Evolutionary conservation across 64 coral and sea anemone species (phyloP).

Genomic region (Montipora efflorescens): DNA sequence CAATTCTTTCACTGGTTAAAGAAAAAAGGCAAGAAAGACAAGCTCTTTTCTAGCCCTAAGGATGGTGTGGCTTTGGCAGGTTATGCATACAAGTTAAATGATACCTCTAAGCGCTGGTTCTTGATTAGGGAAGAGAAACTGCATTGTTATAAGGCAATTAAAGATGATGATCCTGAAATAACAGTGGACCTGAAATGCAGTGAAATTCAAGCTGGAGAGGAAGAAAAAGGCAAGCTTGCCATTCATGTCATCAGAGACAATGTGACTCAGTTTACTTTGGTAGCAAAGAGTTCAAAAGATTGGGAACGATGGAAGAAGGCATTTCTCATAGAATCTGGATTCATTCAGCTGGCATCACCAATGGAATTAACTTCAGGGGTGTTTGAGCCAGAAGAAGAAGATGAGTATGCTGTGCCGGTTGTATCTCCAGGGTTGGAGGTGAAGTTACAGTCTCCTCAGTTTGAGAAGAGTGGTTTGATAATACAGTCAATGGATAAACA

Average conservation of each 20-base stretch:
- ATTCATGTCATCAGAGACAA: slow-evolving; percentile 85
- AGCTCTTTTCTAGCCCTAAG: slow-evolving; percentile 78
- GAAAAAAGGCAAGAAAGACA: slow-evolving; percentile 81
- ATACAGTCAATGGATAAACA: background rate
- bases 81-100: slow-evolving; percentile 69
- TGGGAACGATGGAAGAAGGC: slow-evolving; percentile 91
- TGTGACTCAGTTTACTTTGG: slow-evolving; percentile 67
- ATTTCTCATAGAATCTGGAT: slow-evolving; percentile 82
- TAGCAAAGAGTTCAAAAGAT: slow-evolving; percentile 78
- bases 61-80: slow-evolving; percentile 89
- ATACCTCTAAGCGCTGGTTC: slow-evolving; percentile 88
- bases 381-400: slow-evolving; percentile 88
- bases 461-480: background rate
- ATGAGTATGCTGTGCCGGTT: slow-evolving; percentile 80
- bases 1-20: slow-evolving; percentile 87
- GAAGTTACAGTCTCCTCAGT: background rate
- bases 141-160: slow-evolving; percentile 87
- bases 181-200: slow-evolving; percentile 75
- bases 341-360: slow-evolving; percentile 74
- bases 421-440: slow-evolving; percentile 65
- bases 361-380: slow-evolving; percentile 76
- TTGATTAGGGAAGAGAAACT: slow-evolving; percentile 86
- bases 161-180: slow-evolving; percentile 87
- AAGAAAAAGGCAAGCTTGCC: slow-evolving; percentile 76
- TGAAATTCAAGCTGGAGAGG: slow-evolving; percentile 71